These are phyloP conservation scores for Gerris lacustris DNA, from an alignment of 2,888 invertebrate species.

Conservation along the genomic window DNA sequence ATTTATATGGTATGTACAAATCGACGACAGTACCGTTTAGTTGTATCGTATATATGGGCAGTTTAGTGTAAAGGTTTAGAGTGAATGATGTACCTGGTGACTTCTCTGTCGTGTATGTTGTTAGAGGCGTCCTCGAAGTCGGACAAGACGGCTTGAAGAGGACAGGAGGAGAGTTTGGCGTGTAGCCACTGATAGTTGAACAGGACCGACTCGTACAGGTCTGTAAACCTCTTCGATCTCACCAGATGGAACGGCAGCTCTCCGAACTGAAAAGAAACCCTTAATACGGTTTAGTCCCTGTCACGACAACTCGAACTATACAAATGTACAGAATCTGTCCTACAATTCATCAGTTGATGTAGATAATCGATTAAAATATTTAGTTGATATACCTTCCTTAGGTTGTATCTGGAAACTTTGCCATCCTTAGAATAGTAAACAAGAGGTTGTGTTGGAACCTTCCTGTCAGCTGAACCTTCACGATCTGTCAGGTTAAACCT, in stretches of 20 bases:
- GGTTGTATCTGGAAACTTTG: conserved; percentile 75
- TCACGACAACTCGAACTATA: too few relatives aligned
- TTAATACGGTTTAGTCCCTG: conserved; percentile 7
- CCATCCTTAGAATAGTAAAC: conserved; percentile 86
- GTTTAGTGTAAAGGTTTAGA: too few relatives aligned
- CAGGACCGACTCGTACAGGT: conserved; percentile 79
- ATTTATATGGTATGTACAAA: too few relatives aligned
- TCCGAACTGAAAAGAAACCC: conserved; percentile 53
- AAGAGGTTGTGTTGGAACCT: conserved; percentile 87
- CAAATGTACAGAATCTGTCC: background rate
- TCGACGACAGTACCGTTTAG: too few relatives aligned
- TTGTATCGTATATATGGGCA: too few relatives aligned
- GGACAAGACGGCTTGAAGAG: conserved; percentile 82
- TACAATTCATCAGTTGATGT: background rate
- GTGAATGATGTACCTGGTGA: conserved; percentile 47
- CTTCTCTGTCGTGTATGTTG: conserved; percentile 70
- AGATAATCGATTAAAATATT: background rate
- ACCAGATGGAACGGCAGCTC: conserved; percentile 92
- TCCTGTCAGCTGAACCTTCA: conserved; percentile 81
- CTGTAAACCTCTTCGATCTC: conserved; percentile 76
- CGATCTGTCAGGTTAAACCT: conserved; percentile 71
- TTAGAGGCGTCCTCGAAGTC: conserved; percentile 89
- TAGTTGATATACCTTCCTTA: conserved; percentile 63
- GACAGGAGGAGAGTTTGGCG: conserved; percentile 88
- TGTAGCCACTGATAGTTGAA: conserved; percentile 98